Evolutionary conservation across 2,113 vertebrate species (phyloP), one percentile per base, ranked within the genome.

Genomic region (Calonectris borealis): DNA sequence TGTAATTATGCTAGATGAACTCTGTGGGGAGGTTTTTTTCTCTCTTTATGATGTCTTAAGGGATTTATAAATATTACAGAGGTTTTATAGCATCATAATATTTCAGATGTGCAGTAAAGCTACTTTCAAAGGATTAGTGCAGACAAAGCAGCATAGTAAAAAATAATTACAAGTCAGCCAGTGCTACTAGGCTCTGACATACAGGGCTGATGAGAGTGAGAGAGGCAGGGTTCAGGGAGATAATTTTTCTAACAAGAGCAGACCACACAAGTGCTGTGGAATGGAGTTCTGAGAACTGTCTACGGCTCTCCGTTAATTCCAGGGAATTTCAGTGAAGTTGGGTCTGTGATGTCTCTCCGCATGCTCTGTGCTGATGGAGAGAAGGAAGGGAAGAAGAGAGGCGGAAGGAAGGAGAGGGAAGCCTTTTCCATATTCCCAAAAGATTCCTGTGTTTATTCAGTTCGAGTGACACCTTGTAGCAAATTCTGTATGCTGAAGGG

Each of bases 1-100:
- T 98, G 97, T 98, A 98, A 98, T 98, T 98, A 98, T 95, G 97
- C 86, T 97, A 97, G 98, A 97, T 98, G 97, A 98, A 96, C 98
- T 98, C 98, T 94, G 95, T 96, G 93, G 97, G 97, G 98, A 97
- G 97, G 92, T 97, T 97, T 97, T 97, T 97, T 97, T 91, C 95
- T 94, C 85, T 84, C 97, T 98, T 98, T 97, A 98, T 97, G 96
- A 97, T 98, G 98, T 98, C 98, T 98, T 97, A 98, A 98, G 97
- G 97, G 98, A 98, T 98, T 98, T 98, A 98, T 98, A 98, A 98
- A 98, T 98, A 98, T 98, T 98, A 98, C 97, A 97, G 97, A 96
- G 97, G 97, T 98, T 98, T 98, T 97, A 98, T 92, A 83, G 98
- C 97, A 96, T 97, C 97, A 96, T 97, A 97, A 98, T 71, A 95